These are phyloP conservation scores for Callorhinus ursinus DNA, from an alignment of 2,113 vertebrate genomes.

Conservation along the genomic window DNA sequence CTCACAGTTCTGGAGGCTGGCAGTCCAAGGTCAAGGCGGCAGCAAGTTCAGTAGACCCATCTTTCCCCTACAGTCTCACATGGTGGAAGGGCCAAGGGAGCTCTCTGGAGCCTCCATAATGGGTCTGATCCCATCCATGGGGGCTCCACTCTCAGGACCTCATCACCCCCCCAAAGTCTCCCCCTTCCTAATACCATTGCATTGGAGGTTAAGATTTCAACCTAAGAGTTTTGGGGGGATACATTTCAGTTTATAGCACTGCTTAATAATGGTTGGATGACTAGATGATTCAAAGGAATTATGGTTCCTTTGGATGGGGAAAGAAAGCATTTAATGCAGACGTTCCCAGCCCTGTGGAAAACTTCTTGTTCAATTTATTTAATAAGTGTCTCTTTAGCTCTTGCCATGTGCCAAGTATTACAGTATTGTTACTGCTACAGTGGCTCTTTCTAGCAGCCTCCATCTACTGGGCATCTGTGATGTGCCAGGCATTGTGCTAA, in stretches of 20 bases:
- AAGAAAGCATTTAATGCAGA: neutral
- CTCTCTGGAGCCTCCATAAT: neutral
- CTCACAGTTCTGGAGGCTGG: neutral
- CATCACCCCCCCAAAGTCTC: neutral
- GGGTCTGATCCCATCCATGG: neutral
- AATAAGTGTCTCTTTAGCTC: neutral
- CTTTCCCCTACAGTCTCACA: neutral
- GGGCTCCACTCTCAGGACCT: neutral
- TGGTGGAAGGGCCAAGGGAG: neutral
- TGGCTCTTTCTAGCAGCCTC: neutral
- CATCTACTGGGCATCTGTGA: neutral
- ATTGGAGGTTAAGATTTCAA: neutral
- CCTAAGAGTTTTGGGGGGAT: neutral
- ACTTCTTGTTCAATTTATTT: slow-evolving; percentile 8
- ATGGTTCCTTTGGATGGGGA: neutral
- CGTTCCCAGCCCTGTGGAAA: neutral
- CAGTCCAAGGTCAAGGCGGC: neutral
- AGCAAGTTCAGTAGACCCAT: neutral
- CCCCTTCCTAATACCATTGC: neutral
- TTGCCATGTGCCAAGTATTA: neutral
- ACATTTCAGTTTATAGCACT: neutral
- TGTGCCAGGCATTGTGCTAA: neutral
- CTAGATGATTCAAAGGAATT: neutral
- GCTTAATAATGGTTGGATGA: neutral
- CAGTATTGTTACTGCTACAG: neutral